Percentiles rank a stretch among this genome's conserved stretches.
Conservation (phyloP, 2,113 vertebrate species). For the Actenoides lindsayi region DNA sequence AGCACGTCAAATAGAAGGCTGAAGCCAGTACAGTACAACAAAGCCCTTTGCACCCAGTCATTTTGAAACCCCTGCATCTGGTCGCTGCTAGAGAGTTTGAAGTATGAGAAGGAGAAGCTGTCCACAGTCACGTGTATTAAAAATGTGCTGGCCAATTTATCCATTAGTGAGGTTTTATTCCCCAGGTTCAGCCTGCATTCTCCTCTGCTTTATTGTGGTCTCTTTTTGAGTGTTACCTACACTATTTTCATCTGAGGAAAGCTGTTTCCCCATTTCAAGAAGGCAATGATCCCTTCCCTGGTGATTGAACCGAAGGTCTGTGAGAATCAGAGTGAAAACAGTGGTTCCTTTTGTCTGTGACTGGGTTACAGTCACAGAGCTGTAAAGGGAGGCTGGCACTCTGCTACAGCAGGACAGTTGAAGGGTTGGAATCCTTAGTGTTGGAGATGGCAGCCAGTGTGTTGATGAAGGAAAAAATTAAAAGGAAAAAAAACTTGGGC, state of each 20-base stretch:
- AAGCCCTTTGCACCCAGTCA: neutral
- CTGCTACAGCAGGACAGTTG: neutral
- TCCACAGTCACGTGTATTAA: neutral
- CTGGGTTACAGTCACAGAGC: neutral
- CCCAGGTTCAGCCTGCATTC: neutral
- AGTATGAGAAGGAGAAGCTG: neutral
- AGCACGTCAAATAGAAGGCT: neutral
- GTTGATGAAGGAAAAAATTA: neutral
- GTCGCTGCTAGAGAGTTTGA: neutral
- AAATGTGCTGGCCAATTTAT: neutral
- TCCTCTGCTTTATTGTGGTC: neutral
- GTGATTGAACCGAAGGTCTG: neutral
- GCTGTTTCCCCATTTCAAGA: neutral
- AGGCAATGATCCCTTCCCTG: neutral
- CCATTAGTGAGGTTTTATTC: neutral
- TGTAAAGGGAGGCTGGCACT: neutral
- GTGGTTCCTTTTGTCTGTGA: neutral
- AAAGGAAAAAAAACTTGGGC: neutral
- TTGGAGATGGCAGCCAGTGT: neutral
- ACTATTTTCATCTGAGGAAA: neutral
- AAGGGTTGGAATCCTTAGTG: neutral
- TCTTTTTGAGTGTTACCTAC: neutral
- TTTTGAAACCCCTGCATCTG: neutral
- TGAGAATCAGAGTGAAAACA: neutral
- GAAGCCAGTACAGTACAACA: neutral